These are phyloP conservation scores for Drosophila murphyi DNA, from an alignment of 1,140 invertebrate species.

Conservation along the genomic window DNA sequence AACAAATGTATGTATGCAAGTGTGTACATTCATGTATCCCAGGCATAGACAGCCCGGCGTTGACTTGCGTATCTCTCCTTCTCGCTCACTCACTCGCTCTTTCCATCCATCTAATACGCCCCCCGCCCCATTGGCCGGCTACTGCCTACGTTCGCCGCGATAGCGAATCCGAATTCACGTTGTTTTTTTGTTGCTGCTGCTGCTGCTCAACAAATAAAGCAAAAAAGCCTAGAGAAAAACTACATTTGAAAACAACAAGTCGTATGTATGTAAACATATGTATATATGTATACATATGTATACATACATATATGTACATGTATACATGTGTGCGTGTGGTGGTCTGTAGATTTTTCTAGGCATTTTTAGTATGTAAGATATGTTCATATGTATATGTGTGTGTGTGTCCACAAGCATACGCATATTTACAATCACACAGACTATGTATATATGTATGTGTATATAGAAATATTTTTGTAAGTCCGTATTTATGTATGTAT, in stretches of 20 bases:
- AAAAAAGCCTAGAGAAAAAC: conserved; percentile 24
- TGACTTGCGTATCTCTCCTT: conserved; percentile 22
- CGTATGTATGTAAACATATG: conserved; percentile 2
- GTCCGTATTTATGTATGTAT: conserved; percentile 4
- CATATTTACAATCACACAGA: conserved; percentile 6
- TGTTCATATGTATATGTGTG: conserved; percentile 3
- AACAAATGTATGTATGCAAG: not conserved
- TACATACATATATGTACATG: not conserved
- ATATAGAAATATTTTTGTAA: conserved; percentile 5
- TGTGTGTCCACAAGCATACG: conserved; percentile 1
- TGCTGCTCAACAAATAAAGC: conserved; percentile 8
- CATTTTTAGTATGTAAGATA: conserved; percentile 56
- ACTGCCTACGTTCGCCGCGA: conserved; percentile 15
- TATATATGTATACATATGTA: conserved; percentile 13
- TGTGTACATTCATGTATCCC: not conserved
- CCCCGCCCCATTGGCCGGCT: conserved; percentile 6
- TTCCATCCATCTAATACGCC: conserved; percentile 21
- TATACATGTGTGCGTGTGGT: conserved; percentile 31
- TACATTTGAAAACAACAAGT: conserved; percentile 37
- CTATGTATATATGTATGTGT: conserved; percentile 31
- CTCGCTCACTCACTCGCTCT: conserved; percentile 18
- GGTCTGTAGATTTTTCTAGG: conserved; percentile 37
- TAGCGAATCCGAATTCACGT: conserved; percentile 52
- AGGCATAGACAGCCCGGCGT: conserved; percentile 24
- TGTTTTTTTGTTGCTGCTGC: conserved; percentile 28